Evolutionary conservation across 2,113 vertebrate genomes (phyloP).

Genomic region (Callorhinus ursinus): DNA sequence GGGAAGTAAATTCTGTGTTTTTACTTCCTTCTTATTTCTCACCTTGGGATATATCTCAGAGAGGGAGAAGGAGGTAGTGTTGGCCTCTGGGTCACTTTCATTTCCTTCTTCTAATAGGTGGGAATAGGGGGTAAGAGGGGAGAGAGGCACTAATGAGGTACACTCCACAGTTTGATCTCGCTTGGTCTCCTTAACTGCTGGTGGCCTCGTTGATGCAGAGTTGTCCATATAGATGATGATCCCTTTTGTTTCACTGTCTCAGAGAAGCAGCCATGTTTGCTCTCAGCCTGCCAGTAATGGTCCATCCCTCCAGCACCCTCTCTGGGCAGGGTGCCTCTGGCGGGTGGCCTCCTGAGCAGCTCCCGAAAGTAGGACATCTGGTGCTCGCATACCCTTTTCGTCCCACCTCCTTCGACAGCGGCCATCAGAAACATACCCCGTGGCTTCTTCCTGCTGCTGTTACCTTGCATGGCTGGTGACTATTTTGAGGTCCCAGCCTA

Average conservation of each 20-base stretch:
- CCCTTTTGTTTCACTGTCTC: not conserved
- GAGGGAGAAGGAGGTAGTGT: accelerated
- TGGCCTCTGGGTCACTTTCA: not conserved
- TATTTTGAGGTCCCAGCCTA: not conserved
- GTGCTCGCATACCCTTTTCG: not conserved
- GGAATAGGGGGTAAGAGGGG: not conserved
- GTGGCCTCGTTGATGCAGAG: not conserved
- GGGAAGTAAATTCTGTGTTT: not conserved
- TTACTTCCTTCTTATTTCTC: not conserved
- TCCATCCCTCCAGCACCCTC: not conserved
- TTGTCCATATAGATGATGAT: not conserved
- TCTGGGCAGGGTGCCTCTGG: not conserved
- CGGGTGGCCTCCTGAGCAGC: not conserved
- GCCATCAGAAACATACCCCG: not conserved
- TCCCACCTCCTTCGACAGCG: accelerated
- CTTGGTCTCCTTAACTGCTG: not conserved
- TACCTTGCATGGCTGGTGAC: not conserved
- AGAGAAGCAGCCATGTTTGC: not conserved
- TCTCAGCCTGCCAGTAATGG: too few relatives aligned
- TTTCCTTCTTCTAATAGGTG: not conserved
- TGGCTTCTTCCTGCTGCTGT: not conserved
- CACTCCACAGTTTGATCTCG: not conserved
- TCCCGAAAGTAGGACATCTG: not conserved
- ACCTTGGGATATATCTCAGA: not conserved
- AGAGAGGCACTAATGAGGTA: not conserved